Evolutionary conservation across 2,797 vertebrate genomes (phyloP).

Genomic region (Eulemur coronatus): DNA sequence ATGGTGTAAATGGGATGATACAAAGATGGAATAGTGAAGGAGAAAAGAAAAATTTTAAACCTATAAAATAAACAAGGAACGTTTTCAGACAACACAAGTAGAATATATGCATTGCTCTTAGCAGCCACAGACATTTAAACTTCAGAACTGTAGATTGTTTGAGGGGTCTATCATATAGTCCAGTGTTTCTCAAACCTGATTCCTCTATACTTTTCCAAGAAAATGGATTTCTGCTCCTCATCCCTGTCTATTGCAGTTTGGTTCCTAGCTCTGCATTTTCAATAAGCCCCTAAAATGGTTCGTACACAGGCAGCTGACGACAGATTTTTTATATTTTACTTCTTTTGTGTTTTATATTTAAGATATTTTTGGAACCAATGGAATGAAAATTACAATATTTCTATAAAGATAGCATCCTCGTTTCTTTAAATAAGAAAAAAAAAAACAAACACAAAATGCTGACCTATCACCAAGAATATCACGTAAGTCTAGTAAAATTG

Average conservation of each 20-base stretch:
- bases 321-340: not conserved
- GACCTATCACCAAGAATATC: not conserved
- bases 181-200: not conserved
- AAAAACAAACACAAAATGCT: not conserved
- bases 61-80: not conserved
- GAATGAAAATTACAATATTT: slow-evolving; percentile 12
- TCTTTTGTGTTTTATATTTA: not conserved
- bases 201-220: not conserved
- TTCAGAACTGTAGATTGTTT: not conserved
- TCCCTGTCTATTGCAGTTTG: not conserved
- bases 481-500: not conserved
- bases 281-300: not conserved
- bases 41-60: not conserved
- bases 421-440: not conserved
- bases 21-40: not conserved
- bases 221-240: not conserved
- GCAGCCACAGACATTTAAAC: not conserved
- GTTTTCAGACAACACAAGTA: not conserved
- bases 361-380: not conserved
- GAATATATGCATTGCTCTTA: not conserved
- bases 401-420: not conserved
- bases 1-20: not conserved
- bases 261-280: not conserved
- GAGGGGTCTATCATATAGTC: not conserved
- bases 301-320: not conserved